Conservation (phyloP, 2,797 vertebrate genomes). For the Acrossocheilus wenchowensis region DNA sequence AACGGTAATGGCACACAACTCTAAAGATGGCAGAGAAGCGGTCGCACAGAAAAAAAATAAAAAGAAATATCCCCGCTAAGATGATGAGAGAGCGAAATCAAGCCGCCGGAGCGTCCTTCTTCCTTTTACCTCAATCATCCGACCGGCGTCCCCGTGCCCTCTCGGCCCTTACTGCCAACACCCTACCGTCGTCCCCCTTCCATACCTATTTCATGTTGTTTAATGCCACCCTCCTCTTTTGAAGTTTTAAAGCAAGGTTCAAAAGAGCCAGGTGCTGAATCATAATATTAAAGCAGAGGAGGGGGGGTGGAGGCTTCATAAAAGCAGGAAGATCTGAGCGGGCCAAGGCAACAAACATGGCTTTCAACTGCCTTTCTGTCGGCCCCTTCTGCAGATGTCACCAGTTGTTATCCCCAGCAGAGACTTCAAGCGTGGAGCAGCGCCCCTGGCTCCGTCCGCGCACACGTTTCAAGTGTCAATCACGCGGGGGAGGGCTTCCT, state of each 20-base stretch:
- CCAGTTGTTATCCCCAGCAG: constrained; percentile 98
- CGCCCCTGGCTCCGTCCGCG: constrained; percentile 96
- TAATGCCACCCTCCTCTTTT: constrained; percentile 90
- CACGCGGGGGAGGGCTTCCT: constrained; percentile 94
- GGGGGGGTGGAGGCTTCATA: constrained; percentile 81
- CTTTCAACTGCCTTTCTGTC: constrained; percentile 99
- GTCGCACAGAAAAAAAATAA: constrained; percentile 76
- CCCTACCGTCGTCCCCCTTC: constrained; percentile 62
- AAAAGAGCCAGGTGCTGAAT: constrained; percentile 94
- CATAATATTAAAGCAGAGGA: constrained; percentile 89
- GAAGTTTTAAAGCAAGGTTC: constrained; percentile 93
- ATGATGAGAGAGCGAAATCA: constrained; percentile 89
- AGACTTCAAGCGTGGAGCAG: constrained; percentile 96
- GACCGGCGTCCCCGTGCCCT: neutral
- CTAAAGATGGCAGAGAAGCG: constrained; percentile 89
- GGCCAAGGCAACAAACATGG: constrained; percentile 89
- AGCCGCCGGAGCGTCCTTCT: constrained; percentile 72
- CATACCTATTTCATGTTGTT: constrained; percentile 86
- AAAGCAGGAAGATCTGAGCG: constrained; percentile 89
- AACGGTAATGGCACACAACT: constrained; percentile 82
- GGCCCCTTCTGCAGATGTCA: constrained; percentile 99
- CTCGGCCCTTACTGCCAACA: constrained; percentile 39
- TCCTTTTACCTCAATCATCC: constrained; percentile 41
- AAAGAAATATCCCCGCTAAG: constrained; percentile 84
- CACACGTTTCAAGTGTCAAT: constrained; percentile 99